phyloP scores from a whole-genome alignment of 2,888 invertebrate genomes.

The Lamellibrachia satsuma region DNA sequence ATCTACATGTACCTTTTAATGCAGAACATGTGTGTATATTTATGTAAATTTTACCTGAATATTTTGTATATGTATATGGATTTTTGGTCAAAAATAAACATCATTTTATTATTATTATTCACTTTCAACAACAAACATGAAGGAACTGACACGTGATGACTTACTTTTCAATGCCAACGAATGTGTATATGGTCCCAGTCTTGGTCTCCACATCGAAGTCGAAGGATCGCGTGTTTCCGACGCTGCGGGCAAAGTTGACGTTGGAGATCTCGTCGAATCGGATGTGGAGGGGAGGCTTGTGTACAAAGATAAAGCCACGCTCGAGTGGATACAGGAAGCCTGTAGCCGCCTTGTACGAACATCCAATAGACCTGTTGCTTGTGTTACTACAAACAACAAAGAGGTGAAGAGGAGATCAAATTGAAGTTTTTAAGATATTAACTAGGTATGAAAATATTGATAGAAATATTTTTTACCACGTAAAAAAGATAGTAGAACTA shows the following conservation, averaged over 20 bases:
- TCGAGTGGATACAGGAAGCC: conserved; percentile 97
- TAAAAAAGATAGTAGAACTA: too few species aligned
- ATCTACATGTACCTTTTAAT: background rate
- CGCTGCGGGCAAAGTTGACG: conserved; percentile 94
- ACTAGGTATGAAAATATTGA: too few species aligned
- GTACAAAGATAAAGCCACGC: conserved; percentile 96
- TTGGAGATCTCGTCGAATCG: conserved; percentile 94
- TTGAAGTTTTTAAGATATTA: too few species aligned
- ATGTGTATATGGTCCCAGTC: conserved; percentile 87
- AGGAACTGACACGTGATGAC: conserved; percentile 40
- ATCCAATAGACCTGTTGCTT: conserved; percentile 88
- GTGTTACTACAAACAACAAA: conserved; percentile 72
- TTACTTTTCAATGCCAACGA: conserved; percentile 94
- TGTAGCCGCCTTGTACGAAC: conserved; percentile 97
- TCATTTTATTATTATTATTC: too few species aligned
- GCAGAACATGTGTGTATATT: background rate
- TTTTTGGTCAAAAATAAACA: too few species aligned
- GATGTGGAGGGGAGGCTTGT: conserved; percentile 97
- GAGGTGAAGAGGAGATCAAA: too few species aligned
- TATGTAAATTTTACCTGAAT: too few species aligned
- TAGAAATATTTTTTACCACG: too few species aligned
- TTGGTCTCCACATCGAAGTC: conserved; percentile 80
- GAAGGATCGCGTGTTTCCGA: conserved; percentile 75
- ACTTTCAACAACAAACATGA: background rate
- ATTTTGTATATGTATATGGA: too few species aligned